Evolutionary conservation across 2,797 vertebrate genomes (phyloP).

Genomic region (Sciurus vulgaris): DNA sequence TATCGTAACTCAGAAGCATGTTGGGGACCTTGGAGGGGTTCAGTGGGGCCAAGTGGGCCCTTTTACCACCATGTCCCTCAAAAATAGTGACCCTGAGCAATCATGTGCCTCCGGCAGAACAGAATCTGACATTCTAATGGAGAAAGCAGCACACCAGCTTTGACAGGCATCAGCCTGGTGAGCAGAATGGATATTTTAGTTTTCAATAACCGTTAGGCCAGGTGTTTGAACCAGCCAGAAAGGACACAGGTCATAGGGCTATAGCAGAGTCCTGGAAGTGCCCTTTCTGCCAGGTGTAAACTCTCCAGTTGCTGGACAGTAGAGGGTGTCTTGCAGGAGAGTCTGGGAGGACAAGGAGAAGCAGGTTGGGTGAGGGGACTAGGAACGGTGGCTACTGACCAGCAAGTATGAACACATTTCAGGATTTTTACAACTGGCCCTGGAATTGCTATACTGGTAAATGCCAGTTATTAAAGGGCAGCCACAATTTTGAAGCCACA

Average conservation of each 20-base stretch:
- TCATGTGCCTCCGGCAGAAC: fast-evolving
- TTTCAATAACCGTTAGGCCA: not conserved
- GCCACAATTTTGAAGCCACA: not conserved
- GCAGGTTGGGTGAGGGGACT: not conserved
- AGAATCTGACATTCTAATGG: not conserved
- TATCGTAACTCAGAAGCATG: not conserved
- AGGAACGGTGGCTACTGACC: not conserved
- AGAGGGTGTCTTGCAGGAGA: not conserved
- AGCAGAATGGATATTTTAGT: not conserved
- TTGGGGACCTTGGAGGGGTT: not conserved
- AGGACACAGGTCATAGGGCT: not conserved
- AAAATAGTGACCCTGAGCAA: not conserved
- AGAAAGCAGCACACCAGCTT: not conserved
- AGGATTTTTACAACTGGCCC: not conserved
- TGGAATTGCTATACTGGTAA: fast-evolving
- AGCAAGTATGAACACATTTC: not conserved
- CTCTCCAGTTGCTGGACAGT: not conserved
- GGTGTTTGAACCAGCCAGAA: not conserved
- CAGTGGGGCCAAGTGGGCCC: too few species aligned
- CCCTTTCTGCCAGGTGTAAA: not conserved
- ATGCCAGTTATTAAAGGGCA: not conserved
- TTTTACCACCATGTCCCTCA: not conserved
- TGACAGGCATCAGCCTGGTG: not conserved
- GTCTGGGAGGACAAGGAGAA: not conserved
- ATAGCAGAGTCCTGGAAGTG: not conserved